Conservation (phyloP, 2,888 invertebrate genomes). For the Drosophila histrio region DNA sequence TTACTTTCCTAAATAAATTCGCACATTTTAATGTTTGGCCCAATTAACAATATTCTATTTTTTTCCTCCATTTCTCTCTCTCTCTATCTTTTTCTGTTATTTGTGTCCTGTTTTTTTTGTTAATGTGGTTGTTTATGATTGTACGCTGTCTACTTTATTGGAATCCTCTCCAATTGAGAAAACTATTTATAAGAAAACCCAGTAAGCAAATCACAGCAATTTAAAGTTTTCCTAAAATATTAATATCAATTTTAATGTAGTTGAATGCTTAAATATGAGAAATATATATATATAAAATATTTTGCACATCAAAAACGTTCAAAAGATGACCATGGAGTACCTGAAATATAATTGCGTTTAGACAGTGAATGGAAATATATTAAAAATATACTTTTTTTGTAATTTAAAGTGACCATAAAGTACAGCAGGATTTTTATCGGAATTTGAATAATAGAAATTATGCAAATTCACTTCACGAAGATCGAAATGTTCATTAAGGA, state of each 20-base stretch:
- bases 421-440: too few species aligned
- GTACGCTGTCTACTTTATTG: constrained; percentile 28
- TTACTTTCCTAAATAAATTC: constrained; percentile 49
- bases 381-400: background rate
- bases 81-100: background rate
- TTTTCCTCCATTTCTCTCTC: background rate
- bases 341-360: too few species aligned
- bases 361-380: background rate
- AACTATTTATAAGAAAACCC: constrained; percentile 34
- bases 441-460: too few species aligned
- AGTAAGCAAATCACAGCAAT: too few species aligned
- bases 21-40: constrained; percentile 58
- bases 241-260: too few species aligned
- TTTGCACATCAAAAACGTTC: too few species aligned
- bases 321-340: too few species aligned
- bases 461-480: too few species aligned
- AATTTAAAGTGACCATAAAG: background rate
- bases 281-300: too few species aligned
- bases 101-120: constrained; percentile 8
- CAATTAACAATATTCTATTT: constrained; percentile 42
- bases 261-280: too few species aligned
- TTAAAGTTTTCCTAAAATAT: too few species aligned
- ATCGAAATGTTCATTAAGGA: too few species aligned
- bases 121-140: constrained; percentile 40
- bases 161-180: background rate